Base-by-base conservation (phyloP, 2,888 invertebrate species). In the Parnassius glacialis region DNA sequence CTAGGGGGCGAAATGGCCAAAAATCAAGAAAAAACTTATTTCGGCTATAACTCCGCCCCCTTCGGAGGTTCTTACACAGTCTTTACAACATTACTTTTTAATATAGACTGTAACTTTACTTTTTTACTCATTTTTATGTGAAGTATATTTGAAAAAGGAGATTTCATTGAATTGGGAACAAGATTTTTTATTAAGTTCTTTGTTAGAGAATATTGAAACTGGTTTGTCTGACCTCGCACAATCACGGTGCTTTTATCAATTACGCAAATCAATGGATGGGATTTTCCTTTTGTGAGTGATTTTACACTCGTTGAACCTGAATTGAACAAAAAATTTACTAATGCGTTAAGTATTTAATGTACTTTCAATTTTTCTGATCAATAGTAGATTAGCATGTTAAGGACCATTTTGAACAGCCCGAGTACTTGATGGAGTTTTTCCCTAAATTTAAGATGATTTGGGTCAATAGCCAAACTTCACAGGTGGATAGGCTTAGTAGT, bases 231-330 rank as follows among this genome's bases (percentile, higher is more conserved):
- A 63, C 63, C 63, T 59, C 52, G 63, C 63, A 52, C 63, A 63
- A 63, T 63, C 63, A 63, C 52, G 52, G 59, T 16, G 56, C 63
- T 63, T 59, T 63, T 63, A 63, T 63, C 59, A 63, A 63, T 63
- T 56, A 63, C 59, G 63, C 63, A 59, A 63, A 63, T 63, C 59
- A 63, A 63, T 59, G 59, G 59, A 59, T 56, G 52, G 59, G 63
- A 59, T 62, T 63, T 63, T 44, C 52, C 56, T 52, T 52, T 63
- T 59, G 56, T 52, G 52, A 63, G 63, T 52, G 56, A 63, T 63
- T 59, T 63, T 59, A 59, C 63, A 52, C 63, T 63, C 59, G 56
- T 59, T 63, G 52, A 57, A 59, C 48, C 12, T 45, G 52, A 56
- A 59, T 52, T 63, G 52, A 52, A 34, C 25, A 25, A 57, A 52